Conservation (phyloP, 2,888 invertebrate genomes). For the Pardosa pseudoannulata region DNA sequence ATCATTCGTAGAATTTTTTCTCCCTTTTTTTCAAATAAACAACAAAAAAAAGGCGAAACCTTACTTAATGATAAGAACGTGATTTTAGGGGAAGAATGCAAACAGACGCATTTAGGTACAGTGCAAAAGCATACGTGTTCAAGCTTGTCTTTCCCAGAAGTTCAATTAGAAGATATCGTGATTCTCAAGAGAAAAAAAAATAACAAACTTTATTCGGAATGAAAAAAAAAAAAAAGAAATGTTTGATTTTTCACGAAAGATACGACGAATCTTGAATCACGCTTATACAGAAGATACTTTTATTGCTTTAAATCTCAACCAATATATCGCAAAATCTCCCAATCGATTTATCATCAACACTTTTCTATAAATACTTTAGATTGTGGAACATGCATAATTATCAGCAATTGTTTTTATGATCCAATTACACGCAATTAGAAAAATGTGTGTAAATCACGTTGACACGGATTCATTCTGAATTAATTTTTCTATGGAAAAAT, state of each 20-base stretch:
- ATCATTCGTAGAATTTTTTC: conserved; percentile 57
- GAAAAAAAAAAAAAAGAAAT: no score
- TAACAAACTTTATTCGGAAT: not conserved
- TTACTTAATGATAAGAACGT: conserved; percentile 67
- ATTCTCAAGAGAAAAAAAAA: conserved; percentile 21
- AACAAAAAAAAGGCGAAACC: conserved; percentile 16
- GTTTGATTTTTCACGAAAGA: conserved; percentile 49
- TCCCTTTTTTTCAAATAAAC: conserved; percentile 13
- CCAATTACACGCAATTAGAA: no score
- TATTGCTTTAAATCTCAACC: no score
- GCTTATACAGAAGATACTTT: no score
- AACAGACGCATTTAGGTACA: conserved; percentile 52
- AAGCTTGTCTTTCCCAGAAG: conserved; percentile 44
- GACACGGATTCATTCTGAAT: no score
- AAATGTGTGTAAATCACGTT: no score
- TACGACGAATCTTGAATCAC: not conserved
- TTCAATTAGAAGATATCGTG: conserved; percentile 67
- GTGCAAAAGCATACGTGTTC: conserved; percentile 34
- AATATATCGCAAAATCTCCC: no score
- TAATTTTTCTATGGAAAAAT: no score
- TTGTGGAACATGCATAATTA: no score
- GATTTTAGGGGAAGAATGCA: conserved; percentile 54
- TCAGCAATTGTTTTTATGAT: no score
- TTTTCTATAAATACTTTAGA: no score
- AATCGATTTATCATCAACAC: no score